Conservation (phyloP, 2,888 invertebrate genomes). For the Syrphus vitripennis region DNA sequence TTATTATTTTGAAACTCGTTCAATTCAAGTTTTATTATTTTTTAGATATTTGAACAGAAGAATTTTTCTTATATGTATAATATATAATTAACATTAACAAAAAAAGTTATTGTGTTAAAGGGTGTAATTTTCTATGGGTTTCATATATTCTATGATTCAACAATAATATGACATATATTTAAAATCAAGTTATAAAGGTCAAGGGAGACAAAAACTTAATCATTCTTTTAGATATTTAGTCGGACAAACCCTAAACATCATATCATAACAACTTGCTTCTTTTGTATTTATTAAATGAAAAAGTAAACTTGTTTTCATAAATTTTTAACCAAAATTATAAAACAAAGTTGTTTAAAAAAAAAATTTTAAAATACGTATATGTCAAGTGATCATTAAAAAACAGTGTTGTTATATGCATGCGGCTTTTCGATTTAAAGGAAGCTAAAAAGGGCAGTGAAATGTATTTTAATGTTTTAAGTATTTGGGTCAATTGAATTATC, state of each 20-base stretch:
- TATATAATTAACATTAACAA: background rate
- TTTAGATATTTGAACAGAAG: background rate
- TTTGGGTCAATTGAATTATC: too few species aligned
- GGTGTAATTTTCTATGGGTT: background rate
- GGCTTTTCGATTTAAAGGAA: too few species aligned
- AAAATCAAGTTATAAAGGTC: background rate
- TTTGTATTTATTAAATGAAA: too few species aligned
- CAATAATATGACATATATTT: background rate
- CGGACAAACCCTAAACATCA: background rate
- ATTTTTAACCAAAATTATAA: too few species aligned
- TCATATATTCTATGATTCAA: background rate
- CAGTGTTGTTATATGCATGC: too few species aligned
- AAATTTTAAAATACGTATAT: too few species aligned
- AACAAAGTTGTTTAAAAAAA: too few species aligned
- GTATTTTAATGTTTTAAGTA: too few species aligned
- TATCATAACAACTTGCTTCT: too few species aligned
- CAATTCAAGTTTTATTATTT: background rate
- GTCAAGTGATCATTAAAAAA: too few species aligned
- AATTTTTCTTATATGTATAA: background rate
- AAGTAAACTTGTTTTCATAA: too few species aligned
- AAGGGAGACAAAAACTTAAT: background rate
- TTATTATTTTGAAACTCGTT: background rate
- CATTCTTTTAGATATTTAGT: background rate
- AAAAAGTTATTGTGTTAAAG: background rate
- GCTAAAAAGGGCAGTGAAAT: too few species aligned